Percentiles rank a stretch among this genome's conserved stretches.
Conservation (phyloP, 2,797 vertebrate genomes). For the Danio kyathit region DNA sequence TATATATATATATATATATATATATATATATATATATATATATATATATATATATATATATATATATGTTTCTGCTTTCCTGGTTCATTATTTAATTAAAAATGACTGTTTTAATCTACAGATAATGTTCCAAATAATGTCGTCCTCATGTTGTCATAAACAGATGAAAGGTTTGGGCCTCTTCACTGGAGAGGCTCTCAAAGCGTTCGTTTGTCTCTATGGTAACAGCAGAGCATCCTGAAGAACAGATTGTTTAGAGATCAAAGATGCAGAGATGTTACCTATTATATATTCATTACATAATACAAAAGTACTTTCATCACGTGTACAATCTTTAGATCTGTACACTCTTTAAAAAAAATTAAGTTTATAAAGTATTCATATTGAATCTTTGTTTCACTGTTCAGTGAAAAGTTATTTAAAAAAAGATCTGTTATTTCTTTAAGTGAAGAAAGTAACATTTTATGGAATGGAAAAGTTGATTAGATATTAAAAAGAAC, state of each 20-base stretch:
- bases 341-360: no score
- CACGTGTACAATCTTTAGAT: neutral
- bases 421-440: no score
- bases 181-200: slow-evolving; percentile 48
- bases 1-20: no score
- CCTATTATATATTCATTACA: neutral
- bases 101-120: neutral
- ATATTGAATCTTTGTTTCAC: no score
- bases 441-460: no score
- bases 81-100: neutral
- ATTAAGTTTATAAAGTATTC: no score
- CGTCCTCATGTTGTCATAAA: slow-evolving; percentile 24
- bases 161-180: slow-evolving; percentile 19
- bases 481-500: no score
- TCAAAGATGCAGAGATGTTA: slow-evolving; percentile 13
- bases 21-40: no score
- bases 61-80: neutral
- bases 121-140: neutral
- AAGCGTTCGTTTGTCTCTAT: slow-evolving; percentile 52
- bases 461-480: no score
- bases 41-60: no score
- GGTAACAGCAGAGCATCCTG: slow-evolving; percentile 42
- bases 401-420: no score
- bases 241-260: neutral
- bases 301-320: neutral